These are phyloP conservation scores for Drosophila paramelanica DNA, from an alignment of 2,888 invertebrate species.

Conservation along the genomic window DNA sequence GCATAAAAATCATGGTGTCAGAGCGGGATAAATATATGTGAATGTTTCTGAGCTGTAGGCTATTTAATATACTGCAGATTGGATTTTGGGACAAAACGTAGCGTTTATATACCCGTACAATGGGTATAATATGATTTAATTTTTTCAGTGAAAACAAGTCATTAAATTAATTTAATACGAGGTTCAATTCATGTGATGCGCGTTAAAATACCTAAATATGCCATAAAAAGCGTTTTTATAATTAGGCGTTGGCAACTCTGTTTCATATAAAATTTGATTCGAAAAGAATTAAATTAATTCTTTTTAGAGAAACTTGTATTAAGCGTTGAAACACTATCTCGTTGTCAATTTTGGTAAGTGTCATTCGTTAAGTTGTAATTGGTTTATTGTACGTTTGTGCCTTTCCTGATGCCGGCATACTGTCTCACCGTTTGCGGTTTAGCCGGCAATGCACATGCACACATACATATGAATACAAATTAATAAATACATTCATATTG, in stretches of 20 bases:
- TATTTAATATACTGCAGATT: conserved; percentile 2
- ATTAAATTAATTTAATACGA: neutral
- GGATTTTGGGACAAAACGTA: neutral
- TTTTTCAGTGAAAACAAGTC: neutral
- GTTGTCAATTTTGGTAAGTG: conserved; percentile 15
- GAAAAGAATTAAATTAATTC: neutral
- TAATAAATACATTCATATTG: neutral
- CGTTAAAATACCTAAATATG: conserved; percentile 21
- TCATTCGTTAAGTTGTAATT: neutral
- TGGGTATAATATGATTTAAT: neutral
- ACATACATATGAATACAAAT: neutral
- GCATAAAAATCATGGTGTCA: conserved; percentile 29
- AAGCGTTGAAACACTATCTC: neutral
- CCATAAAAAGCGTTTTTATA: conserved; percentile 9
- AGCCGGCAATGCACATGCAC: conserved; percentile 21
- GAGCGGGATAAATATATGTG: conserved; percentile 48
- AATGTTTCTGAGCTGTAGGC: conserved; percentile 6
- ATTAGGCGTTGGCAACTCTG: conserved; percentile 30
- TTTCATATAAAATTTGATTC: conserved; percentile 7
- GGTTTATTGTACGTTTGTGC: neutral
- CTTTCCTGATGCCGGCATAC: neutral
- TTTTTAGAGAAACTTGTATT: neutral
- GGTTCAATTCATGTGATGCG: neutral
- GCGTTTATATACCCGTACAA: neutral
- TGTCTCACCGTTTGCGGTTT: conserved; percentile 4